Percentiles rank a stretch among this genome's conserved stretches.
Evolutionary conservation across 1,140 invertebrate species (phyloP).

Genomic region (Neuroterus valhalla): DNA sequence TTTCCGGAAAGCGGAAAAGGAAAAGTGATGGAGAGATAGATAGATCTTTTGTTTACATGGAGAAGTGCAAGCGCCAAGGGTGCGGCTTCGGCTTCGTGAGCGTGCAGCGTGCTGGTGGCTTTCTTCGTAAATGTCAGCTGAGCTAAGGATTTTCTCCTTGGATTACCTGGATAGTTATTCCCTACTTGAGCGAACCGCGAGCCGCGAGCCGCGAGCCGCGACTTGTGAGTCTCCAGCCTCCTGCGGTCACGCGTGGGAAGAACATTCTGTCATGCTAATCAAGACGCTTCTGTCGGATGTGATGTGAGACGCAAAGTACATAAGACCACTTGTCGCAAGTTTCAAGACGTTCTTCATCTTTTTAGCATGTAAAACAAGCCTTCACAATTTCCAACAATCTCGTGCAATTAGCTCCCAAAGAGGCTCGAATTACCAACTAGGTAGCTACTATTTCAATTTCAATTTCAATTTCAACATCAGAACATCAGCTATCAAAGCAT

Average conservation of each 20-base stretch:
- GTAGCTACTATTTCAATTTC: neutral
- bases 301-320: constrained; percentile 2
- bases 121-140: constrained; percentile 63
- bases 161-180: constrained; percentile 47
- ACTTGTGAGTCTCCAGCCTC: constrained; percentile 2
- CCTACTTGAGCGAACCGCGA: constrained; percentile 20
- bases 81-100: constrained; percentile 35
- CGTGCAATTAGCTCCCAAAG: neutral
- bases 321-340: constrained; percentile 6
- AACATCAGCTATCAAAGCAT: too few species aligned
- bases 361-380: neutral
- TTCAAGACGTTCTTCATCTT: constrained; percentile 1
- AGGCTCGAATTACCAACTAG: neutral
- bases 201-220: too few species aligned
- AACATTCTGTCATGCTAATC: constrained; percentile 40
- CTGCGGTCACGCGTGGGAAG: constrained; percentile 40
- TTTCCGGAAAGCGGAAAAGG: constrained; percentile 17
- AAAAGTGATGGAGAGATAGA: constrained; percentile 30
- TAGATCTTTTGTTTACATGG: constrained; percentile 34
- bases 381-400: neutral
- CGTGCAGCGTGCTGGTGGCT: constrained; percentile 47
- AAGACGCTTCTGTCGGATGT: constrained; percentile 26
- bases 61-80: constrained; percentile 29
- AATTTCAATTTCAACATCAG: neutral
- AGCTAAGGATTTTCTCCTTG: constrained; percentile 53